phyloP scores from a whole-genome alignment of 2,113 vertebrate species.

The Ceyx margarethae region DNA sequence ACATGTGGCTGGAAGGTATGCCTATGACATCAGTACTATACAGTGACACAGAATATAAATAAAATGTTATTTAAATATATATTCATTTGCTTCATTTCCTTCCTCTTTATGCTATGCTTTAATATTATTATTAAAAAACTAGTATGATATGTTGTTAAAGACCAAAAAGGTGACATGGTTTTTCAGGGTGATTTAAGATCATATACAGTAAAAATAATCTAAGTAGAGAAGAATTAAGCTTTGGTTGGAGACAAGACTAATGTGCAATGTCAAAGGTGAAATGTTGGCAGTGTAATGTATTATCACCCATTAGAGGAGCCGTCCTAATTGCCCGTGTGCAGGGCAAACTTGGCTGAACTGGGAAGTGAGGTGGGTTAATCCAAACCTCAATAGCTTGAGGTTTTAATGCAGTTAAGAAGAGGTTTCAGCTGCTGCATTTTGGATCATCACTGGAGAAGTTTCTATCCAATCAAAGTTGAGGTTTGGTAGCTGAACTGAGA shows the following conservation, averaged over 20 bases:
- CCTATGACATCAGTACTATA: not conserved
- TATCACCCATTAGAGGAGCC: not conserved
- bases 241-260: not conserved
- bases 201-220: not conserved
- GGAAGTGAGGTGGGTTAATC: not conserved
- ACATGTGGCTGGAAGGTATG: not conserved
- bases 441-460: not conserved
- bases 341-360: not conserved
- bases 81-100: not conserved
- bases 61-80: not conserved
- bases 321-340: not conserved
- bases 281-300: not conserved
- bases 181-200: not conserved
- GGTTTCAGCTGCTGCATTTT: accelerated
- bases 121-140: not conserved
- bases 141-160: not conserved
- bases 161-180: not conserved
- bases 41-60: not conserved
- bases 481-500: not conserved
- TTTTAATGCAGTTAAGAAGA: not conserved
- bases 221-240: not conserved
- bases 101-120: not conserved
- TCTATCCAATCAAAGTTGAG: not conserved
- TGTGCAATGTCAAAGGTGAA: not conserved
- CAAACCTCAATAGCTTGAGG: not conserved